Evolutionary conservation across 2,888 invertebrate species (phyloP).

Genomic region (Blastobasis lacticolella): DNA sequence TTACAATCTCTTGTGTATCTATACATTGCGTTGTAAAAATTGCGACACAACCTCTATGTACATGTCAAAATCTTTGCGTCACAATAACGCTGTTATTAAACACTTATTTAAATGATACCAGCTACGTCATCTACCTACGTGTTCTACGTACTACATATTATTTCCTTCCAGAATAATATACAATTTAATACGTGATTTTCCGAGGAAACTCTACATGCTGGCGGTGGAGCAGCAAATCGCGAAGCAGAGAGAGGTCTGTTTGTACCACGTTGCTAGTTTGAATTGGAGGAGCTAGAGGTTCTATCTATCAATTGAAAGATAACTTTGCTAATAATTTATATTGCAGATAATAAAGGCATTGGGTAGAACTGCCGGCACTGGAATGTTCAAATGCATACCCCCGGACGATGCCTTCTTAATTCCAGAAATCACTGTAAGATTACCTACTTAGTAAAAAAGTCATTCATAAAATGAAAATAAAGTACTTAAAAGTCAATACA

Average conservation of each 20-base stretch:
- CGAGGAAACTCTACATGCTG: conserved; percentile 74
- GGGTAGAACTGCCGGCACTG: conserved; percentile 66
- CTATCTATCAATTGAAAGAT: not conserved
- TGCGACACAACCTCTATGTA: too few species aligned
- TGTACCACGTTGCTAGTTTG: not conserved
- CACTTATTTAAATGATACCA: too few species aligned
- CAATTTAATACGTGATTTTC: conserved; percentile 64
- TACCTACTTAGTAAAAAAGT: conserved; percentile 1
- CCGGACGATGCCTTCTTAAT: conserved; percentile 74
- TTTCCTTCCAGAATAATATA: conserved; percentile 49
- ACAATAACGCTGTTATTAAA: too few species aligned
- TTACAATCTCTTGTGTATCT: not conserved
- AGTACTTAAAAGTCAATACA: too few species aligned
- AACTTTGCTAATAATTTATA: conserved; percentile 6
- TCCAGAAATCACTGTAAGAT: conserved; percentile 56
- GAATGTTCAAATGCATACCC: conserved; percentile 70
- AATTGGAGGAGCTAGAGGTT: not conserved
- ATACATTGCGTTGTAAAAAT: not conserved
- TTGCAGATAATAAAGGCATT: conserved; percentile 74
- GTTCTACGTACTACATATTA: not conserved
- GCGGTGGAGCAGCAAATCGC: conserved; percentile 77
- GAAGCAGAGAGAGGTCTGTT: conserved; percentile 55
- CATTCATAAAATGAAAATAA: not conserved
- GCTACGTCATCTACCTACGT: too few species aligned
- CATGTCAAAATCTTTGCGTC: too few species aligned